Evolutionary conservation across 1,140 invertebrate species (phyloP).

Genomic region (Laodelphax striatellus): DNA sequence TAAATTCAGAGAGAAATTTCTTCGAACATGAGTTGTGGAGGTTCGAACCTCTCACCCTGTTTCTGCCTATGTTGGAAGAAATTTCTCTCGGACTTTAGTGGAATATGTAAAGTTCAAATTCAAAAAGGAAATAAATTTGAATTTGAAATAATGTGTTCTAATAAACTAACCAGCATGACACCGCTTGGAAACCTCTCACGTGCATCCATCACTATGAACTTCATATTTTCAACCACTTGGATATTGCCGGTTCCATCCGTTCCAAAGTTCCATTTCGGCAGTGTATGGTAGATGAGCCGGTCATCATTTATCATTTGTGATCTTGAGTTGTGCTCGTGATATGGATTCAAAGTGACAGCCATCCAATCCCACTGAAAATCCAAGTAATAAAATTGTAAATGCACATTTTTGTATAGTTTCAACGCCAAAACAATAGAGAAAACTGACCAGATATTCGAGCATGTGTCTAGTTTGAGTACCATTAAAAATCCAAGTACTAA

Average conservation of each 20-base stretch:
- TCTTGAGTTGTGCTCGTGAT: slow-evolving; percentile 74
- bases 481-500: too few species aligned
- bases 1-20: too few species aligned
- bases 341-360: slow-evolving; percentile 79
- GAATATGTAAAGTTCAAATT: too few species aligned
- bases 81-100: too few species aligned
- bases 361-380: slow-evolving; percentile 66
- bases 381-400: not conserved
- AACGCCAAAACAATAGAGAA: too few species aligned
- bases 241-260: slow-evolving; percentile 74
- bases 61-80: too few species aligned
- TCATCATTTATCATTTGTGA: slow-evolving; percentile 72
- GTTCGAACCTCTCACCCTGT: too few species aligned
- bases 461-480: too few species aligned
- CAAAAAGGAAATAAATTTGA: too few species aligned
- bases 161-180: slow-evolving; percentile 11
- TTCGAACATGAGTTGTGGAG: too few species aligned
- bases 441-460: too few species aligned
- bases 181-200: not conserved
- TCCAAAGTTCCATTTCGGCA: slow-evolving; percentile 77
- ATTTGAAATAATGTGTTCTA: not conserved
- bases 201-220: slow-evolving; percentile 32
- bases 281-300: slow-evolving; percentile 65
- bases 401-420: too few species aligned
- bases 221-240: slow-evolving; percentile 49